phyloP scores from a whole-genome alignment of 2,888 invertebrate genomes.

The Branchipolynoe longqiensis region DNA sequence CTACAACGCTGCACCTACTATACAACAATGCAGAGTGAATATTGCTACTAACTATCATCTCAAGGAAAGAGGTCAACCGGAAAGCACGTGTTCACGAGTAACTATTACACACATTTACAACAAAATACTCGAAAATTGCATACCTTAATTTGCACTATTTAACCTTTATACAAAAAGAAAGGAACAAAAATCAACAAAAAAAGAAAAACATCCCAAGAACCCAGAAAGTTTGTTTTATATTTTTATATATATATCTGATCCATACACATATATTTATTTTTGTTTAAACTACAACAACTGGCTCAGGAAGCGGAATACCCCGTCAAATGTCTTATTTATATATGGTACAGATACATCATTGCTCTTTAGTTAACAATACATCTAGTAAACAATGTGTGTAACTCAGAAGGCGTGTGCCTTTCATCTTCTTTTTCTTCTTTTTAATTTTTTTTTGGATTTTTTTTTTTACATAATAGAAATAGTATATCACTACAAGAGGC shows the following conservation, averaged over 20 bases:
- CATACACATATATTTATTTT: slow-evolving; percentile 13
- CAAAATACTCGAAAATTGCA: slow-evolving; percentile 60
- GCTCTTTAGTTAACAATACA: slow-evolving; percentile 54
- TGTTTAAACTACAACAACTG: slow-evolving; percentile 51
- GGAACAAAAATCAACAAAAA: too few species aligned
- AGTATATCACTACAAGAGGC: slow-evolving; percentile 55
- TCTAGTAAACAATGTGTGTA: slow-evolving; percentile 46
- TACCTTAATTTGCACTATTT: slow-evolving; percentile 57
- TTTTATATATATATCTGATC: slow-evolving; percentile 41
- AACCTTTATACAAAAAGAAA: slow-evolving; percentile 60
- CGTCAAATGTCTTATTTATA: slow-evolving; percentile 51
- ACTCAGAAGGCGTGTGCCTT: slow-evolving; percentile 43
- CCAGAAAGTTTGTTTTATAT: slow-evolving; percentile 11
- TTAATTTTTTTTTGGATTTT: not conserved
- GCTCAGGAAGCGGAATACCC: slow-evolving; percentile 47
- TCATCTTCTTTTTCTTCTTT: too few species aligned
- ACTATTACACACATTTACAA: slow-evolving; percentile 58
- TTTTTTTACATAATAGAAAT: slow-evolving; percentile 55
- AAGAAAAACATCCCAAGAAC: slow-evolving; percentile 60
- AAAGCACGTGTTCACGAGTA: slow-evolving; percentile 53
- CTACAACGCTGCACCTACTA: slow-evolving; percentile 42
- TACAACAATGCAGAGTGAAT: slow-evolving; percentile 48
- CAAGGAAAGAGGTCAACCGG: slow-evolving; percentile 48
- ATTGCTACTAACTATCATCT: slow-evolving; percentile 44
- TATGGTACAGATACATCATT: slow-evolving; percentile 50